Percentiles rank a stretch among this genome's conserved stretches.
These are phyloP conservation scores for Graptemys geographica DNA, from an alignment of 2,797 vertebrate species.

Conservation along the genomic window DNA sequence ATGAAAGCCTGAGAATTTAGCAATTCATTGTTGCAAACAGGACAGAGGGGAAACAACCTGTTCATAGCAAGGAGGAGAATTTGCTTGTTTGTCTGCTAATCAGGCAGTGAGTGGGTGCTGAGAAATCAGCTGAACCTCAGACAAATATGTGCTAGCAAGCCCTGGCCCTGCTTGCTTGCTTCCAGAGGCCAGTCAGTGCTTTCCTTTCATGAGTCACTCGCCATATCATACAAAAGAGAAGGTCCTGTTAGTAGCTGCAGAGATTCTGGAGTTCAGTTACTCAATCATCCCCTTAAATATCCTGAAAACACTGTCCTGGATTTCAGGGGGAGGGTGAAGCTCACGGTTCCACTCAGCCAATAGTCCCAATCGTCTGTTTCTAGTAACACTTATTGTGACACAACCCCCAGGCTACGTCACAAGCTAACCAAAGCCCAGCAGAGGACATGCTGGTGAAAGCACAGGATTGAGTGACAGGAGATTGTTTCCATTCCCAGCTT, in stretches of 20 bases:
- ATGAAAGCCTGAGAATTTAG: conserved; percentile 21
- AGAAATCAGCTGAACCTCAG: background rate
- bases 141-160: background rate
- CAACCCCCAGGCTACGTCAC: background rate
- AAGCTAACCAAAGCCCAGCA: background rate
- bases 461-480: conserved; percentile 4
- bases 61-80: background rate
- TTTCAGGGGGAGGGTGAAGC: background rate
- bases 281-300: background rate
- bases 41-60: conserved; percentile 58
- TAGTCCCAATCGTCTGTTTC: background rate
- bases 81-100: conserved; percentile 45
- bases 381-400: background rate
- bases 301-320: background rate
- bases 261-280: background rate
- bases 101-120: conserved; percentile 27
- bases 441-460: conserved; percentile 29
- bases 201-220: background rate
- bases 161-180: background rate
- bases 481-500: conserved; percentile 20
- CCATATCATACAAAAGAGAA: background rate
- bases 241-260: background rate
- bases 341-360: background rate
- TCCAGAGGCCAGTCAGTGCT: background rate
- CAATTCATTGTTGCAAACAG: conserved; percentile 10